A percentile compares a stretch with the other conserved stretches of the same genome.
Evolutionary conservation across 2,888 invertebrate species (phyloP).

Genomic region (Ichneumoninae sp.): DNA sequence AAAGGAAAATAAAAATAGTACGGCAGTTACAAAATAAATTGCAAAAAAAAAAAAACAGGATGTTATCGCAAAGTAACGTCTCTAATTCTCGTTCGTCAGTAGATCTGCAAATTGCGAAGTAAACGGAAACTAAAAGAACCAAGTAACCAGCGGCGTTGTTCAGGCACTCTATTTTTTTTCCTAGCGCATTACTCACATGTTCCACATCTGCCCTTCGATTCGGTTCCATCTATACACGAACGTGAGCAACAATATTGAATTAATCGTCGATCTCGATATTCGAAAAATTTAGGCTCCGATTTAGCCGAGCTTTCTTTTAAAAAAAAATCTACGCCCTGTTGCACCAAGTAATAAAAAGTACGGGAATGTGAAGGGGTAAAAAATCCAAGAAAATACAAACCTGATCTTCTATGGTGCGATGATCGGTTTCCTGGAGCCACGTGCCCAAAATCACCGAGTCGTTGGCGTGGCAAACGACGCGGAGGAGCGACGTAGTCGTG

Average conservation of each 20-base stretch:
- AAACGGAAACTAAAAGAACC: conserved; percentile 33
- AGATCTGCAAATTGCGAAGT: background rate
- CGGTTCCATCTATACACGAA: conserved; percentile 91
- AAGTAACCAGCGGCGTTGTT: conserved; percentile 35
- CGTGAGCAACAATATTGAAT: conserved; percentile 69
- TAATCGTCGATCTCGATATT: conserved; percentile 20
- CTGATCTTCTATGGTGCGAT: conserved; percentile 98
- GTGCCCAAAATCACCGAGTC: conserved; percentile 97
- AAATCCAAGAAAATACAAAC: conserved; percentile 85
- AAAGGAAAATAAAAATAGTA: conserved; percentile 19
- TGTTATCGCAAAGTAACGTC: conserved; percentile 33
- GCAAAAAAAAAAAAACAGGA: conserved; percentile 55
- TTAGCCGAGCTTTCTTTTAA: conserved; percentile 3
- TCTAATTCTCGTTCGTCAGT: background rate
- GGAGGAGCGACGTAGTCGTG: conserved; percentile 93
- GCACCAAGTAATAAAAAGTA: background rate
- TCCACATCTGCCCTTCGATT: conserved; percentile 92
- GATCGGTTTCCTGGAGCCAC: conserved; percentile 98
- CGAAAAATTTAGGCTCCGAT: conserved; percentile 28
- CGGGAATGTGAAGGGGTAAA: background rate
- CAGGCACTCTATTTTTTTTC: conserved; percentile 68
- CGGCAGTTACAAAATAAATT: conserved; percentile 20
- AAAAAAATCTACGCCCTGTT: conserved; percentile 12
- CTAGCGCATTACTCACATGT: conserved; percentile 89
- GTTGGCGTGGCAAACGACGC: conserved; percentile 94